These are phyloP conservation scores for Xestoiulus laeticollis DNA, from an alignment of 2,888 invertebrate species.

Conservation along the genomic window DNA sequence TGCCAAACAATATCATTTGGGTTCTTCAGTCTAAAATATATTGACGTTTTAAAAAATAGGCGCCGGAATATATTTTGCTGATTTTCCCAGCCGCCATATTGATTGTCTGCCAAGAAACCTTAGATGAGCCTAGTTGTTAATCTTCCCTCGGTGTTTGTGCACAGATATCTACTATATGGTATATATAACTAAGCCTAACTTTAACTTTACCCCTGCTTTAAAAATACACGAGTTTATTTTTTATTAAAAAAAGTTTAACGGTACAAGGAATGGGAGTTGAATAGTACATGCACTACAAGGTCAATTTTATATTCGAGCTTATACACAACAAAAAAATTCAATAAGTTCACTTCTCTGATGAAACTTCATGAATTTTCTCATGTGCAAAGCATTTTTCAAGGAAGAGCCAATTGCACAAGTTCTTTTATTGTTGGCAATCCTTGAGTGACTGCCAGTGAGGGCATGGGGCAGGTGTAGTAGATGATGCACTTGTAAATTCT, in stretches of 20 bases:
- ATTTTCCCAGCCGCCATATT: not conserved
- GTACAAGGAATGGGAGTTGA: not conserved
- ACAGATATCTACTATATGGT: not conserved
- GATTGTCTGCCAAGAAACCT: slow-evolving; percentile 29
- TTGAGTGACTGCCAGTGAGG: not conserved
- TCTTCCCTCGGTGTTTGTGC: not conserved
- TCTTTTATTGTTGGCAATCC: not conserved
- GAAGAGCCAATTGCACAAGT: not conserved
- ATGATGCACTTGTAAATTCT: not conserved
- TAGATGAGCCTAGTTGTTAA: slow-evolving; percentile 31
- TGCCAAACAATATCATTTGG: not conserved
- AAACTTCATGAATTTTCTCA: not conserved
- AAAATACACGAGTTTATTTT: not conserved
- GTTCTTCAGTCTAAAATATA: slow-evolving; percentile 1
- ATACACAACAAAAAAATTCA: not conserved
- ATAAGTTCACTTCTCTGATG: not conserved
- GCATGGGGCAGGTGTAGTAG: not conserved
- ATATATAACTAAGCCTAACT: not conserved
- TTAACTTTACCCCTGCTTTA: not conserved
- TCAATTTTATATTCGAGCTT: not conserved
- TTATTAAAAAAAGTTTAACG: not conserved
- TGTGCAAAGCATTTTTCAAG: not conserved
- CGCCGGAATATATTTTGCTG: slow-evolving; percentile 13
- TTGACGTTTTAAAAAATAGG: slow-evolving; percentile 11
- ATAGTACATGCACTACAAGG: not conserved